A percentile compares a stretch with the other conserved stretches of the same genome.
Evolutionary conservation across 2,797 vertebrate species (phyloP).

Genomic region (Macropus fuliginosus): DNA sequence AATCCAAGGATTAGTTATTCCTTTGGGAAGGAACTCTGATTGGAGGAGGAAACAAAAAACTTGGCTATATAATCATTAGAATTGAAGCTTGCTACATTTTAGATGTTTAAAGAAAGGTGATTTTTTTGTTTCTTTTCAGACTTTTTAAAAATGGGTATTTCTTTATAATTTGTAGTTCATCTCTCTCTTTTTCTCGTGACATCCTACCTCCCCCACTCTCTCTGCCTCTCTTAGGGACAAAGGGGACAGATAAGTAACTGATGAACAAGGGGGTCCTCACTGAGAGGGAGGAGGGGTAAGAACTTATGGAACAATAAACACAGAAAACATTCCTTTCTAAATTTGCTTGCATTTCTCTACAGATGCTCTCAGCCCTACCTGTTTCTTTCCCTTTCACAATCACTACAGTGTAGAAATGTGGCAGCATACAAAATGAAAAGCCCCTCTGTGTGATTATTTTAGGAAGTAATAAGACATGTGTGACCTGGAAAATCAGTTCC

Average conservation of each 20-base stretch:
- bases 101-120: constrained; percentile 1
- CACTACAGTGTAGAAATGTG: constrained; percentile 59
- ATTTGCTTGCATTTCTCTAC: constrained; percentile 65
- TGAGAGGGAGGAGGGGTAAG: constrained; percentile 66
- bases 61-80: not conserved
- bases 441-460: constrained; percentile 76
- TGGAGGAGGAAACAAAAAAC: constrained; percentile 16
- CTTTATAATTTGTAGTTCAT: constrained; percentile 7
- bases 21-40: constrained; percentile 21
- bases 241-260: constrained; percentile 59
- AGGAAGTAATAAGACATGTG: constrained; percentile 76
- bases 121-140: constrained; percentile 10
- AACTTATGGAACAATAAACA: constrained; percentile 71
- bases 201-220: not conserved
- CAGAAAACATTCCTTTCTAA: constrained; percentile 68
- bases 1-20: not conserved
- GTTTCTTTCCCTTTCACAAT: constrained; percentile 66
- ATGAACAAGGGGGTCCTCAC: constrained; percentile 55
- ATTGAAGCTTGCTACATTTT: constrained; percentile 12
- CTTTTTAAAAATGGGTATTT: constrained; percentile 50
- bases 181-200: not conserved
- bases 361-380: constrained; percentile 35
- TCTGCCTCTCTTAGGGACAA: constrained; percentile 21
- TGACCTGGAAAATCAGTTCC: constrained; percentile 74
- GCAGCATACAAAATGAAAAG: constrained; percentile 79